A percentile compares a stretch with the other conserved stretches of the same genome.
These are phyloP conservation scores for Boloria euphrosyne DNA, from an alignment of 2,888 invertebrate species.

Conservation along the genomic window DNA sequence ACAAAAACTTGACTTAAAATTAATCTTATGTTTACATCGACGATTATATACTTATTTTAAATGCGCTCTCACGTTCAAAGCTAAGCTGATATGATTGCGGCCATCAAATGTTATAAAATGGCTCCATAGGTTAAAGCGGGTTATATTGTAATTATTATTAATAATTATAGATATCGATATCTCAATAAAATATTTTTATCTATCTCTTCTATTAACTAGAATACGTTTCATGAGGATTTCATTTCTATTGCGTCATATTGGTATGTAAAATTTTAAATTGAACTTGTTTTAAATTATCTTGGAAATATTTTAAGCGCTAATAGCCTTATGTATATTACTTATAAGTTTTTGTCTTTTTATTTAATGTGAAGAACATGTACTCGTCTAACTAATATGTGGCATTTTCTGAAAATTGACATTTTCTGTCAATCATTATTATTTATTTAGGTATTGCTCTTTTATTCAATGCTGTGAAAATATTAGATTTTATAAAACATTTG, in stretches of 20 bases:
- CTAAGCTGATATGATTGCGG: slow-evolving; percentile 13
- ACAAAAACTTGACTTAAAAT: slow-evolving; percentile 11
- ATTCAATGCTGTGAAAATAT: no score
- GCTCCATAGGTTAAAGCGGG: slow-evolving; percentile 12
- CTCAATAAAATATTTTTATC: slow-evolving; percentile 4
- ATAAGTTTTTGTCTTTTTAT: not conserved
- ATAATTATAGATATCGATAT: slow-evolving; percentile 1
- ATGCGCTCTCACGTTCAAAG: slow-evolving; percentile 6
- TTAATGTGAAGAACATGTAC: no score
- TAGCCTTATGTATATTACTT: no score
- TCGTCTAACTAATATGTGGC: no score
- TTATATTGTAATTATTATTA: slow-evolving; percentile 3
- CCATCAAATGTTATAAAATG: slow-evolving; percentile 25
- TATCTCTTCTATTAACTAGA: slow-evolving; percentile 1
- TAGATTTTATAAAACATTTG: no score
- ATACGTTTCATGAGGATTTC: not conserved
- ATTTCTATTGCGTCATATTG: no score
- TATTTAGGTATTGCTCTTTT: no score
- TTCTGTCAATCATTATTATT: no score
- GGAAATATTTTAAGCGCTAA: no score
- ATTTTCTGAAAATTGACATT: no score
- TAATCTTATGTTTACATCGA: slow-evolving; percentile 20
- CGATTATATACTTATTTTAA: not conserved
- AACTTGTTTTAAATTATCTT: no score
- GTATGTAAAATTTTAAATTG: no score